Evolutionary conservation across 2,888 invertebrate species (phyloP).

Genomic region (Eucriotettix oculatus): DNA sequence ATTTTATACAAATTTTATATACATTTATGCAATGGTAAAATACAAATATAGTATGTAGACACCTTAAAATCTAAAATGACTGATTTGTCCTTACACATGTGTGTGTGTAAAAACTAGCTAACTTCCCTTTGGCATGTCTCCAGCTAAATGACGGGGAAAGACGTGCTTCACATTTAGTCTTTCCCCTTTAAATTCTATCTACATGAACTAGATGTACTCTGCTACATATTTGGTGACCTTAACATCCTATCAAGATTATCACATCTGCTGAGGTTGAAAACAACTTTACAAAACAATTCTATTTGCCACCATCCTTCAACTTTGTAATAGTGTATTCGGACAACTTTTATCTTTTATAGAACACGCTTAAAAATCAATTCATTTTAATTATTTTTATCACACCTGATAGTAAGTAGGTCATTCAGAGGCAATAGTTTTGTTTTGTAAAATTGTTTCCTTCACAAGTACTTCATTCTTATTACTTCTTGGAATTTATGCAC

Average conservation of each 20-base stretch:
- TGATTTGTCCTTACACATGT: neutral
- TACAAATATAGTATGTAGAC: neutral
- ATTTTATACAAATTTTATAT: too few relatives aligned
- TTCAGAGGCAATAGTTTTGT: too few relatives aligned
- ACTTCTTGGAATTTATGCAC: too few relatives aligned
- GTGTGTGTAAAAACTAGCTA: neutral
- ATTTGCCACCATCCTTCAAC: neutral
- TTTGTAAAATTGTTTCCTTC: too few relatives aligned
- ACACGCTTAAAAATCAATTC: too few relatives aligned
- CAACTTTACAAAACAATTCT: neutral
- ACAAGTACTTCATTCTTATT: too few relatives aligned
- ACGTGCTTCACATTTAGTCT: neutral
- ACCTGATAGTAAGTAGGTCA: too few relatives aligned
- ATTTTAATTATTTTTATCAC: too few relatives aligned
- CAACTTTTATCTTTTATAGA: too few relatives aligned
- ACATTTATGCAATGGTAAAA: neutral
- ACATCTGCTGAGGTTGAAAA: neutral
- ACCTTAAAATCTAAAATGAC: neutral
- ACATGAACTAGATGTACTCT: neutral
- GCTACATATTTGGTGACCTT: neutral
- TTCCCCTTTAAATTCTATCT: neutral
- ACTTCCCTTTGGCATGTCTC: slow-evolving; percentile 49
- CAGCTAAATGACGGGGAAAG: slow-evolving; percentile 27
- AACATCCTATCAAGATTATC: neutral
- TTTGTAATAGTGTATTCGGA: too few relatives aligned